Evolutionary conservation across 1,140 invertebrate genomes (phyloP).

Genomic region (Pristionchus pacificus): DNA sequence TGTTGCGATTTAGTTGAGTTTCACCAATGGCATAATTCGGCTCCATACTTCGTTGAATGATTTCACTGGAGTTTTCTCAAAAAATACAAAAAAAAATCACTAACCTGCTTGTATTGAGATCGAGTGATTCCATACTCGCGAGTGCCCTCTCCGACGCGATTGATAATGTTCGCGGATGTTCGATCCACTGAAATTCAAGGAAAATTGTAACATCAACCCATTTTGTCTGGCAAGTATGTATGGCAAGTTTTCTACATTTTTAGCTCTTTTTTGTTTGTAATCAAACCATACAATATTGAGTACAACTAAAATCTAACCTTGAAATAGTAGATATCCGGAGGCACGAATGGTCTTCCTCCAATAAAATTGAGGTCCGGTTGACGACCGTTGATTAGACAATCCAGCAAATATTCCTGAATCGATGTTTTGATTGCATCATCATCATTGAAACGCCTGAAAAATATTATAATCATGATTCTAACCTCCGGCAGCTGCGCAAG

Average conservation of each 20-base stretch:
- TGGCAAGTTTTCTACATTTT: neutral
- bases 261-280: neutral
- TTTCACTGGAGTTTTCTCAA: too few species aligned
- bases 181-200: slow-evolving; percentile 48
- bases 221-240: too few species aligned
- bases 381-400: slow-evolving; percentile 55
- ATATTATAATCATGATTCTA: too few species aligned
- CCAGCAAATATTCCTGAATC: slow-evolving; percentile 52
- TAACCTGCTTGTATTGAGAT: slow-evolving; percentile 47
- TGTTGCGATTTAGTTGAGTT: too few species aligned
- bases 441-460: too few species aligned
- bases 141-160: slow-evolving; percentile 55
- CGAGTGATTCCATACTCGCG: slow-evolving; percentile 53
- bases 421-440: neutral
- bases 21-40: too few species aligned
- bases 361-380: slow-evolving; percentile 57
- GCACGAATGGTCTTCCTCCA: slow-evolving; percentile 53
- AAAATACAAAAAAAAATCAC: neutral
- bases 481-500: slow-evolving; percentile 53
- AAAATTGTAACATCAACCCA: too few species aligned
- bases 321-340: slow-evolving; percentile 57
- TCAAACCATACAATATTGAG: neutral
- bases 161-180: slow-evolving; percentile 51
- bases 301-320: too few species aligned
- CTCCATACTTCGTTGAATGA: too few species aligned